Conservation (phyloP, 2,797 vertebrate genomes). For the Ceryle rudis region DNA sequence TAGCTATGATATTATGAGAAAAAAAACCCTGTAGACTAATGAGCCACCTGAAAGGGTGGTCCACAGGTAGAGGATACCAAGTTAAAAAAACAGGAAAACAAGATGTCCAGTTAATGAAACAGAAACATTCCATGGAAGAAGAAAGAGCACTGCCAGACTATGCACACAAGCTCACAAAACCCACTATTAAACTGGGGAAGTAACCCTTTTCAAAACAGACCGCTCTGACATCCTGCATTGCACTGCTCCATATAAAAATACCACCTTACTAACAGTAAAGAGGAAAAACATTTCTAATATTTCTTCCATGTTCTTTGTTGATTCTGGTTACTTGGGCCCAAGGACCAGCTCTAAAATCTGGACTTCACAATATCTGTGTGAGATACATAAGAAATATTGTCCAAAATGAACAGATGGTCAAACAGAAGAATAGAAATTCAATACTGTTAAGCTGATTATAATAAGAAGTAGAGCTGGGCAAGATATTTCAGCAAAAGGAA, state of each 20-base stretch:
- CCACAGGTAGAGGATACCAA: neutral
- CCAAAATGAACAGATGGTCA: conserved; percentile 51
- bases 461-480: neutral
- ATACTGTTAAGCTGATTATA: neutral
- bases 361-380: conserved; percentile 2
- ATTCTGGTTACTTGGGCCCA: neutral
- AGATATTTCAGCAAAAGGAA: neutral
- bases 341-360: neutral
- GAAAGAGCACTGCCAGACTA: neutral
- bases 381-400: neutral
- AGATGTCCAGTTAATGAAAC: neutral
- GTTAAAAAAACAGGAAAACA: neutral
- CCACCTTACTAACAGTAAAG: neutral
- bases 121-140: neutral
- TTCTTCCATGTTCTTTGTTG: neutral
- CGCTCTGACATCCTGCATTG: neutral
- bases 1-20: neutral
- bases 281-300: neutral
- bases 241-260: neutral
- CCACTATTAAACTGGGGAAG: neutral
- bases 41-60: neutral
- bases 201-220: neutral
- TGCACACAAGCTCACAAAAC: neutral
- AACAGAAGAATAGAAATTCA: conserved; percentile 5
- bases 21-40: neutral